phyloP scores from a whole-genome alignment of 1,140 invertebrate species.

The Diabrotica undecimpunctata region DNA sequence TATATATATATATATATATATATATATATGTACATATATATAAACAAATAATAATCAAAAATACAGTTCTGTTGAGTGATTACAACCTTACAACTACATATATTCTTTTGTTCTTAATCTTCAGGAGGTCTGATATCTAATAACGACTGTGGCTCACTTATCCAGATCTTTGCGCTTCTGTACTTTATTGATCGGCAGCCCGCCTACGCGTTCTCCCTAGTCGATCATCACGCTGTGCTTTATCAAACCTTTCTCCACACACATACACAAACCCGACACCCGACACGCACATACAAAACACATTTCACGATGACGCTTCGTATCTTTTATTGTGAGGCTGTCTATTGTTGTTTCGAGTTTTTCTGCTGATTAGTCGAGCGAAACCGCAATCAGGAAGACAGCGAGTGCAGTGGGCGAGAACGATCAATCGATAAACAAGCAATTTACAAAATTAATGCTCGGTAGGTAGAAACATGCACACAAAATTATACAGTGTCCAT shows the following conservation, averaged over 20 bases:
- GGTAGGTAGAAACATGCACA: too few species aligned
- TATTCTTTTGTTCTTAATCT: too few species aligned
- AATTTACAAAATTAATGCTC: background rate
- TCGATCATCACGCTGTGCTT: conserved; percentile 14
- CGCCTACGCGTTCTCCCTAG: conserved; percentile 15
- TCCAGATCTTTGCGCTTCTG: conserved; percentile 14
- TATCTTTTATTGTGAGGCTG: background rate
- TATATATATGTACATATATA: too few species aligned
- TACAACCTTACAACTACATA: too few species aligned
- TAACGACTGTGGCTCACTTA: background rate
- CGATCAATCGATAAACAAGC: background rate
- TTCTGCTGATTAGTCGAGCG: background rate
- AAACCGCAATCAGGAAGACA: background rate
- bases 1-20: too few species aligned
- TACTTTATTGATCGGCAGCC: conserved; percentile 18
- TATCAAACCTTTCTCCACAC: conserved; percentile 14
- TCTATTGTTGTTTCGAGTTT: background rate
- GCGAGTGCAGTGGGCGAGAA: background rate
- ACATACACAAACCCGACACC: conserved; percentile 3
- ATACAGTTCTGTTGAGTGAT: too few species aligned
- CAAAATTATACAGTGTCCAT: too few species aligned
- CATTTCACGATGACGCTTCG: background rate
- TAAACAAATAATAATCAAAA: too few species aligned
- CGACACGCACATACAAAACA: conserved; percentile 1
- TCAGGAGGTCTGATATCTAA: too few species aligned